Percentiles rank a stretch among this genome's conserved stretches.
phyloP scores from a whole-genome alignment of 2,113 vertebrate genomes.

The Apodemus speciosus region DNA sequence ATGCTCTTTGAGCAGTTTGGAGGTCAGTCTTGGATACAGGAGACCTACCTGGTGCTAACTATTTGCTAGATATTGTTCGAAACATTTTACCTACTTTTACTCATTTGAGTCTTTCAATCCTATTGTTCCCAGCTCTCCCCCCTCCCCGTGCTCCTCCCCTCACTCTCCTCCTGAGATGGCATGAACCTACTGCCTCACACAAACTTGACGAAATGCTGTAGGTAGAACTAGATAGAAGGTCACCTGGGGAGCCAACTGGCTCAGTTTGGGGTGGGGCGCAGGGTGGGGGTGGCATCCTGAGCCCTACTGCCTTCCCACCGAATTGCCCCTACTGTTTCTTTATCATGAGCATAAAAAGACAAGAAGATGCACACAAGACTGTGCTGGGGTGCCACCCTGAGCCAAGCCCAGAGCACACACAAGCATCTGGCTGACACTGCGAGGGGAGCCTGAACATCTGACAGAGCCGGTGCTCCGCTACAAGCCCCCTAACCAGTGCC shows the following conservation, averaged over 20 bases:
- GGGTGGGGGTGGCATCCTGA: background rate
- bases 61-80: background rate
- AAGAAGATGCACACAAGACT: background rate
- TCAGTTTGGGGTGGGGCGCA: too few species aligned
- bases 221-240: background rate
- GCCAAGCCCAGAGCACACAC: background rate
- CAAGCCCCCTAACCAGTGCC: conserved; percentile 23
- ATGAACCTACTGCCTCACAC: background rate
- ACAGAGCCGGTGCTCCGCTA: background rate
- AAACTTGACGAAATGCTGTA: background rate
- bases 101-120: background rate
- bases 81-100: background rate
- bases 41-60: background rate
- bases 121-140: background rate
- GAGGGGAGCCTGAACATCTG: background rate
- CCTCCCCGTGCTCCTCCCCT: background rate
- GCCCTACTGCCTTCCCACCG: background rate
- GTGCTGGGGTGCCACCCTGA: background rate
- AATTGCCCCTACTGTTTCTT: background rate
- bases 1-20: background rate
- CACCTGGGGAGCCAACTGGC: background rate
- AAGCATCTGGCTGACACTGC: background rate
- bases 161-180: too few species aligned
- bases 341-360: background rate
- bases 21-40: background rate